These are phyloP conservation scores for Stenoptilia bipunctidactyla DNA, from an alignment of 2,888 invertebrate genomes.

Conservation along the genomic window DNA sequence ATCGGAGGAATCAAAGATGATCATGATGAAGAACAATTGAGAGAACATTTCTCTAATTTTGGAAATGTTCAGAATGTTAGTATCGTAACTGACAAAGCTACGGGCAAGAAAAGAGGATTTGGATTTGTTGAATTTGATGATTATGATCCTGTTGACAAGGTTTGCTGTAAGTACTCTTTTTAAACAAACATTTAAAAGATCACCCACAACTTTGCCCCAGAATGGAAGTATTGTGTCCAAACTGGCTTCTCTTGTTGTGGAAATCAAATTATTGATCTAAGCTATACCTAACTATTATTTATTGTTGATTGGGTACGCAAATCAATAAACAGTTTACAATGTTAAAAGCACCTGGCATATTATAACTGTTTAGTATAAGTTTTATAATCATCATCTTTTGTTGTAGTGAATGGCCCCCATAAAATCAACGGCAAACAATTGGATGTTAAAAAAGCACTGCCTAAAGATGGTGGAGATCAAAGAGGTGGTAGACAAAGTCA, in stretches of 20 bases:
- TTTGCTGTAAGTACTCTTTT: slow-evolving; percentile 82
- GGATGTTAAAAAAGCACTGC: slow-evolving; percentile 94
- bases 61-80: slow-evolving; percentile 89
- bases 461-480: slow-evolving; percentile 79
- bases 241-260: slow-evolving; percentile 68
- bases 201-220: slow-evolving; percentile 65
- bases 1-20: slow-evolving; percentile 96
- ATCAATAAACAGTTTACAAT: slow-evolving; percentile 42
- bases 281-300: slow-evolving; percentile 52
- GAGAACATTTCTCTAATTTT: slow-evolving; percentile 85
- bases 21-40: slow-evolving; percentile 90
- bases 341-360: neutral
- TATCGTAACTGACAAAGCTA: slow-evolving; percentile 92
- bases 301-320: slow-evolving; percentile 58
- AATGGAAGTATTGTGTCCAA: slow-evolving; percentile 46
- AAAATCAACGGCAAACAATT: slow-evolving; percentile 88
- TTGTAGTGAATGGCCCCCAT: slow-evolving; percentile 84
- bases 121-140: slow-evolving; percentile 98
- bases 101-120: slow-evolving; percentile 95
- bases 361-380: neutral
- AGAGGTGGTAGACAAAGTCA: slow-evolving; percentile 64
- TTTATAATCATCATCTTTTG: slow-evolving; percentile 3
- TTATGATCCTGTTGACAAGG: slow-evolving; percentile 97
- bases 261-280: slow-evolving; percentile 55
- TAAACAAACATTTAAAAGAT: slow-evolving; percentile 3